These are phyloP conservation scores for Volucella inanis DNA, from an alignment of 2,888 invertebrate species.

Conservation along the genomic window DNA sequence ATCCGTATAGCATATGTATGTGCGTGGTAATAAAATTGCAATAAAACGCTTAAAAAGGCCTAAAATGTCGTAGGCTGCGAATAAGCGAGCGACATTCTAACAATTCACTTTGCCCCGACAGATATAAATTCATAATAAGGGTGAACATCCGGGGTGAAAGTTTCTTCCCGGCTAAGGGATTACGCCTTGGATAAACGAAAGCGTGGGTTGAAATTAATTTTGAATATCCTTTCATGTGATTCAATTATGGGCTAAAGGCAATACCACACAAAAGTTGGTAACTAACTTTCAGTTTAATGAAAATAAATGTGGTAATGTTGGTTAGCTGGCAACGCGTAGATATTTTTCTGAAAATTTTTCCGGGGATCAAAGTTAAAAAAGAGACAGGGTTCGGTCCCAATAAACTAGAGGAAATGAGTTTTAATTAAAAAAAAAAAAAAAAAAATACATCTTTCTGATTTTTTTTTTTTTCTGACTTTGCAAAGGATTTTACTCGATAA, in stretches of 20 bases:
- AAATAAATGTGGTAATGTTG: no score
- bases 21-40: conserved; percentile 15
- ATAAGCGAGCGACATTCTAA: neutral
- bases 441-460: no score
- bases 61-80: conserved; percentile 2
- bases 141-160: conserved; percentile 1
- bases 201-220: conserved; percentile 31
- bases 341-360: no score
- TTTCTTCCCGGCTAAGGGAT: conserved; percentile 24
- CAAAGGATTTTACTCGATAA: no score
- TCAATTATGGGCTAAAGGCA: neutral
- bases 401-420: no score
- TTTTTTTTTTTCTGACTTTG: no score
- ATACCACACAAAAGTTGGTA: no score
- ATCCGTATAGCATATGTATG: neutral
- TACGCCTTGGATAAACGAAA: neutral
- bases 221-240: conserved; percentile 24
- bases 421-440: no score
- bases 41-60: conserved; percentile 1
- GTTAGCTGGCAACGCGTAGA: no score
- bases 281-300: no score
- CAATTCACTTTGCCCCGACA: neutral
- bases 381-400: no score
- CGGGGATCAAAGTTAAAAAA: no score
- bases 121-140: conserved; percentile 16